Conservation (phyloP, 2,113 vertebrate genomes). For the Arothron firmamentum region DNA sequence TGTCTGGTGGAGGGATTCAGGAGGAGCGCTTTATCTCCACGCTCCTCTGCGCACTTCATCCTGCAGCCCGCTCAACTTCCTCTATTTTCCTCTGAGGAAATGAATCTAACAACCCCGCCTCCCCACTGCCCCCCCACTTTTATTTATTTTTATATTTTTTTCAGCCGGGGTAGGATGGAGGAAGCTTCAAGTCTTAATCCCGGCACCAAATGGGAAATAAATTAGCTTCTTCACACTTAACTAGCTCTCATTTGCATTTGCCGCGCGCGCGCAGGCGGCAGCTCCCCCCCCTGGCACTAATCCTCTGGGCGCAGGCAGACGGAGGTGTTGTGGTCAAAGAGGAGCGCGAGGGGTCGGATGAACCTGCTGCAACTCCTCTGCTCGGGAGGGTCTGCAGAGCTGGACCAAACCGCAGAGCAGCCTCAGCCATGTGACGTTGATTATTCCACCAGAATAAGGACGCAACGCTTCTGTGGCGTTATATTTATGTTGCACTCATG, state of each 20-base stretch:
- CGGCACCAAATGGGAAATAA: constrained; percentile 83
- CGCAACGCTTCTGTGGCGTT: no score
- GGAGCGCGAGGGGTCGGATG: constrained; percentile 25
- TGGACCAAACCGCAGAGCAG: constrained; percentile 4
- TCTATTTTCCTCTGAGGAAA: constrained; percentile 39
- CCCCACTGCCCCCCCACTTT: constrained; percentile 10
- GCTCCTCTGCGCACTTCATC: constrained; percentile 25
- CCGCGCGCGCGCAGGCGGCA: constrained; percentile 64
- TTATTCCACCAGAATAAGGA: not conserved
- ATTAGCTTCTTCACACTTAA: constrained; percentile 88
- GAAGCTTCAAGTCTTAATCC: constrained; percentile 83
- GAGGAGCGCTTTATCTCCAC: not conserved
- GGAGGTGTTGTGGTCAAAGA: constrained; percentile 45
- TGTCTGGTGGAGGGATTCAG: not conserved
- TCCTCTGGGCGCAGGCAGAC: constrained; percentile 68
- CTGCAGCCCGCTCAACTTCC: constrained; percentile 33
- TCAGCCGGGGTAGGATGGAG: constrained; percentile 51
- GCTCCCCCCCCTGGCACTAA: constrained; percentile 74
- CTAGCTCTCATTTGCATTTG: constrained; percentile 82
- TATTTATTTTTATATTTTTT: constrained; percentile 24
- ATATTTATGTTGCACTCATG: no score
- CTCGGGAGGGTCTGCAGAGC: constrained; percentile 9
- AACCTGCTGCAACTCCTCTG: constrained; percentile 38
- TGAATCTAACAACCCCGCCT: constrained; percentile 37
- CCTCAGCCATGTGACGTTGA: constrained; percentile 4